These are phyloP conservation scores for Arremon brunneinucha DNA, from an alignment of 2,797 vertebrate species.

Conservation along the genomic window DNA sequence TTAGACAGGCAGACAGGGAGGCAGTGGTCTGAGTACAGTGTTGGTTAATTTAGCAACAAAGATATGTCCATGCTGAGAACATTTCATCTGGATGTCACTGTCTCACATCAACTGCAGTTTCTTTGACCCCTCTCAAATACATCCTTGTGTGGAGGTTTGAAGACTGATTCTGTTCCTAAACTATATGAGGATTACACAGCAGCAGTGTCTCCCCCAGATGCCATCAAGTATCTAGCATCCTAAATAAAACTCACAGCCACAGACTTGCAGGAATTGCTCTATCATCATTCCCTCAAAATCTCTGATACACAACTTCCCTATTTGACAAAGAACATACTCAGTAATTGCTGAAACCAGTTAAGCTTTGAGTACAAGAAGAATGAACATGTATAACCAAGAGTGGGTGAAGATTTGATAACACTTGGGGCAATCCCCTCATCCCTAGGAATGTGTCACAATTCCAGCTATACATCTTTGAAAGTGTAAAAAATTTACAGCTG, in stretches of 20 bases:
- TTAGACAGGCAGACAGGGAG: not conserved
- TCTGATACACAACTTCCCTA: not conserved
- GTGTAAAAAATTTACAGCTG: not conserved
- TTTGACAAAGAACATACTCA: not conserved
- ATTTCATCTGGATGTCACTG: not conserved
- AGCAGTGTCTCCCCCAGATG: not conserved
- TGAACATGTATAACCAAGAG: not conserved
- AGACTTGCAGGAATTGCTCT: not conserved
- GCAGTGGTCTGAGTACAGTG: not conserved
- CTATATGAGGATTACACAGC: not conserved
- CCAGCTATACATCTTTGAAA: not conserved
- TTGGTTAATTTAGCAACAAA: not conserved
- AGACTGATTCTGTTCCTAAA: not conserved
- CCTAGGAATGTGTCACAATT: not conserved
- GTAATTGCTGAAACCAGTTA: not conserved
- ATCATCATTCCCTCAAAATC: not conserved
- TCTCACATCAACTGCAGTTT: not conserved
- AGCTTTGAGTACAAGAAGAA: not conserved
- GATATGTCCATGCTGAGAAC: not conserved
- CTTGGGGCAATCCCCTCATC: not conserved
- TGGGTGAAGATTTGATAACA: not conserved
- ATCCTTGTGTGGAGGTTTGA: fast-evolving
- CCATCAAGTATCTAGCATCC: not conserved
- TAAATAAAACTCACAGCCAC: not conserved
- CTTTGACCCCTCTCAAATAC: not conserved